Percentiles rank a stretch among this genome's conserved stretches.
phyloP scores from a whole-genome alignment of 2,888 invertebrate species.

The Morpho achilles region DNA sequence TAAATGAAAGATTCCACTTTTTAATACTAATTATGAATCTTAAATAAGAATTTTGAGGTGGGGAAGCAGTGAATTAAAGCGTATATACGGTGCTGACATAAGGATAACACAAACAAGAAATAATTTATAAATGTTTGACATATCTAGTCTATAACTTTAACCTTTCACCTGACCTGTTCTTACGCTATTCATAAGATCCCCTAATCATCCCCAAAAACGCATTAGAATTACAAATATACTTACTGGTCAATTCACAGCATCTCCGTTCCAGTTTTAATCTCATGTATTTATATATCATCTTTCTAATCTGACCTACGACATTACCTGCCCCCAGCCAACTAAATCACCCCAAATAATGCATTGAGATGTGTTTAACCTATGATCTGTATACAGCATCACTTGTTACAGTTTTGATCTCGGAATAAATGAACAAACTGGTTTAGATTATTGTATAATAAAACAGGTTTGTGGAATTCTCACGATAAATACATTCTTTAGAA shows the following conservation, averaged over 20 bases:
- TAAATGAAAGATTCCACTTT: too few relatives aligned
- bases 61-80: too few relatives aligned
- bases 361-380: constrained; percentile 15
- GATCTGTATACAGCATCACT: constrained; percentile 13
- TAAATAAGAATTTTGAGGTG: too few relatives aligned
- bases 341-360: background rate
- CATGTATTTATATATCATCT: constrained; percentile 19
- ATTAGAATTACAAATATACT: constrained; percentile 6
- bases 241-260: constrained; percentile 44
- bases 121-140: too few relatives aligned
- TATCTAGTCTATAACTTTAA: background rate
- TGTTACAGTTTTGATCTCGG: constrained; percentile 13
- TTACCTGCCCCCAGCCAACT: background rate
- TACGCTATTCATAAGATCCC: constrained; percentile 24
- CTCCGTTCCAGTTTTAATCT: constrained; percentile 50
- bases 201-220: too few relatives aligned
- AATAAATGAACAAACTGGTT: too few relatives aligned
- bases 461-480: background rate
- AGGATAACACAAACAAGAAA: too few relatives aligned
- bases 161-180: constrained; percentile 16
- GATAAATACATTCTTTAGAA: too few relatives aligned
- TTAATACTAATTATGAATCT: too few relatives aligned
- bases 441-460: too few relatives aligned
- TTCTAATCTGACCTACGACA: constrained; percentile 26
- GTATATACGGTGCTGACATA: too few relatives aligned